A percentile compares a stretch with the other conserved stretches of the same genome.
These are phyloP conservation scores for Rhinophrynus dorsalis DNA, from an alignment of 2,797 vertebrate species.

Conservation along the genomic window DNA sequence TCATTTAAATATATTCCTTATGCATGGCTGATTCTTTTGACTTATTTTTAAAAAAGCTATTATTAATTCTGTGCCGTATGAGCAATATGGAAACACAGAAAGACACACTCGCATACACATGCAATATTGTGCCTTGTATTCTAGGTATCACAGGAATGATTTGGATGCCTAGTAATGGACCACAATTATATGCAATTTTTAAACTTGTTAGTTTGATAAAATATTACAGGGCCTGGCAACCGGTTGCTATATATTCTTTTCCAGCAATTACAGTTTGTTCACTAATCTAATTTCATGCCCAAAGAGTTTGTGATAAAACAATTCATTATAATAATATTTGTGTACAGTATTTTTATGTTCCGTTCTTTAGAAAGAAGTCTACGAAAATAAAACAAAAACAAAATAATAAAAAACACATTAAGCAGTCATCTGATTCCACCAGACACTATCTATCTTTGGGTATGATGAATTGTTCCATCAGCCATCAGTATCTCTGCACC, in stretches of 20 bases:
- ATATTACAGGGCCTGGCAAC: background rate
- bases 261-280: conserved; percentile 22
- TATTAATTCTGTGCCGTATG: too few relatives aligned
- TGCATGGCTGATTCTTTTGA: conserved; percentile 32
- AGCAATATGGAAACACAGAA: too few relatives aligned
- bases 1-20: conserved; percentile 33
- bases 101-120: too few relatives aligned
- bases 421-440: too few relatives aligned
- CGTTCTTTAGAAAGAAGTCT: background rate
- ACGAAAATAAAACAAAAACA: too few relatives aligned
- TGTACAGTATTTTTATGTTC: background rate
- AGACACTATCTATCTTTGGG: too few relatives aligned
- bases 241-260: background rate
- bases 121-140: background rate
- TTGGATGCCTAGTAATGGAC: background rate
- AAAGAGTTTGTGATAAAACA: conserved; percentile 39
- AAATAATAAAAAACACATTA: too few relatives aligned
- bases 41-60: conserved; percentile 41
- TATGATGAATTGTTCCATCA: too few relatives aligned
- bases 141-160: conserved; percentile 3
- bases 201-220: conserved; percentile 36
- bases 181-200: conserved; percentile 34
- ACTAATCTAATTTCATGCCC: conserved; percentile 32
- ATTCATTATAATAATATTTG: conserved; percentile 28
- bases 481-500: too few relatives aligned